These are phyloP conservation scores for Himalopsyche tibetana DNA, from an alignment of 2,888 invertebrate species.

Conservation along the genomic window DNA sequence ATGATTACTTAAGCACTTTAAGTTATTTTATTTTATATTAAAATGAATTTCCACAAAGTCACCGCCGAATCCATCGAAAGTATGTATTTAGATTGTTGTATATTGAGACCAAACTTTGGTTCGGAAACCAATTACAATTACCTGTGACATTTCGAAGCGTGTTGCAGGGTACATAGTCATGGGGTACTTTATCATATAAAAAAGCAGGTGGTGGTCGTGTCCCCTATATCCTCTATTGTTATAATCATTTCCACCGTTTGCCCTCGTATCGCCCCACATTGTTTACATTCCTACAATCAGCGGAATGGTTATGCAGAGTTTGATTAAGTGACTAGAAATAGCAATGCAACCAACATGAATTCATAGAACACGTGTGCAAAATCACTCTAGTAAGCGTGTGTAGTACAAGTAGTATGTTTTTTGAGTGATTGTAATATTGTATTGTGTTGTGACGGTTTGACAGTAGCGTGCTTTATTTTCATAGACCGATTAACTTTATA, in stretches of 20 bases:
- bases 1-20: too few species aligned
- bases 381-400: not conserved
- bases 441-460: too few species aligned
- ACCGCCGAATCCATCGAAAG: too few species aligned
- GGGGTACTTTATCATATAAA: not conserved
- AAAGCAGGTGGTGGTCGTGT: not conserved
- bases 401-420: too few species aligned
- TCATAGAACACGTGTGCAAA: constrained; percentile 8
- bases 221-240: not conserved
- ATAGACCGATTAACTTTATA: too few species aligned
- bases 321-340: constrained; percentile 30
- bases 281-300: constrained; percentile 43
- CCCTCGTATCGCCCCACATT: constrained; percentile 1
- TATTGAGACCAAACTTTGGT: not conserved
- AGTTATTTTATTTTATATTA: too few species aligned
- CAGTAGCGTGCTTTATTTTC: too few species aligned
- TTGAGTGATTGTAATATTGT: too few species aligned
- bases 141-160: not conserved
- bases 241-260: constrained; percentile 7
- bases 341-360: not conserved
- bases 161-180: not conserved
- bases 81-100: not conserved
- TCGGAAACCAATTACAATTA: not conserved
- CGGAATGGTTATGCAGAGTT: not conserved
- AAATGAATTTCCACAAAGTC: too few species aligned